Evolutionary conservation across 2,888 invertebrate genomes (phyloP), one percentile per base, ranked within the genome.

Genomic region (Drosophila limbata): DNA sequence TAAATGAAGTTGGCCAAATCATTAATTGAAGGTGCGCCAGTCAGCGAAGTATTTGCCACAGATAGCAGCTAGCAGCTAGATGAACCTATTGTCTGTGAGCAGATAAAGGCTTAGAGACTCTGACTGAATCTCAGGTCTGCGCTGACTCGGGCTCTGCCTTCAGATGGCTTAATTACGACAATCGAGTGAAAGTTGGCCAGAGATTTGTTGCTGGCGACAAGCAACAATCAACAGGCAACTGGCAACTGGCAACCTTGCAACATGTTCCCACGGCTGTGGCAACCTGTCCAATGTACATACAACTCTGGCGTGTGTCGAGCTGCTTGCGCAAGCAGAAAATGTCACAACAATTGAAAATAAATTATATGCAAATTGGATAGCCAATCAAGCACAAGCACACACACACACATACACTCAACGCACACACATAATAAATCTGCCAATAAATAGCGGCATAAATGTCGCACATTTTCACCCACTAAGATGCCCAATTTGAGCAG

Each of bases 281-380:
- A 83, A 81, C 85, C 83, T 85, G 83, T 69, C 56, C 67, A 39
- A 17, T 17, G 33, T 11, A 31, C 48, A 25, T n/a, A 31, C 53
- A 35, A 15, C 51, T 28, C 37, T 77, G 82, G 50, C 72, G 44
- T 17, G 52, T 50, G 55, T 44, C 35, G 40, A 48, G 47, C 53
- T 45, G 66, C 55, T 80, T 73, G 80, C 73, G 70, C 85, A 79
- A 77, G 52, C 73, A 62, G 67, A 72, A 85, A 86, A 86, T 85
- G 84, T 85, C 85, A 86, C 85, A 85, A 81, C 86, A 86, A 85
- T 86, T 85, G 87, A 64, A 81, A 86, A 85, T 86, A 86, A 86
- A 85, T 85, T 85, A 85, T 84, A 85, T 85, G 85, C 83, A 85
- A 85, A 85, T 86, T 84, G 86, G 72, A 42, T 70, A 64, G 66